Evolutionary conservation across 2,113 vertebrate species (phyloP), one percentile per base, ranked within the genome.

Genomic region (Chionis minor): DNA sequence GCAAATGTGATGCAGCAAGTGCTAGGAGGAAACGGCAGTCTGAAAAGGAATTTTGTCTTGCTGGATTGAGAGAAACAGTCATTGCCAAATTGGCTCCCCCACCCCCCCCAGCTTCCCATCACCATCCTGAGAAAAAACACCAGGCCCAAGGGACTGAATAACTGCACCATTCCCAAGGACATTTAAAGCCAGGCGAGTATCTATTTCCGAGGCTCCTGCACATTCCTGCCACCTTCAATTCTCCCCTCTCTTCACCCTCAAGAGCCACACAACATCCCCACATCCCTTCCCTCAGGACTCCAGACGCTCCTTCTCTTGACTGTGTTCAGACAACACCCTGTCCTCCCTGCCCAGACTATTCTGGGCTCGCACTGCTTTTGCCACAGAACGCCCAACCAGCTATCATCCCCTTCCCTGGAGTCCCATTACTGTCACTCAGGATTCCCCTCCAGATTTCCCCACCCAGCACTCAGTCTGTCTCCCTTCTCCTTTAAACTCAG

Each of bases 341-440:
- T 80, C 59, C 59, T 94, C 90, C 56, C 42, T 5, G 82, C 88
- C 88, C 92, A 90, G 79, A 84, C 81, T 96, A 92, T 96, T 97
- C 94, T 71, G 80, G 88, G 93, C 87, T 86, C 40, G 49, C 4
- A 0, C 51, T 82, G 82, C 59, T 59, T 83, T 74, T 93, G 74
- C 94, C 88, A 90, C 85, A 82, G 72, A 89, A 87, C 6, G 9
- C 86, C 94, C 92, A 94, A 88, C 77, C 63, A 82, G 86, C 91
- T 80, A 86, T 92, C 87, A 78, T 82, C 16, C 30, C 56, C 69
- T 82, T 74, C 69, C 94, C 97, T 52, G 59, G 73, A 86, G 83
- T 94, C 92, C 92, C 96, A 97, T 84, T 97, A 97, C 93, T 97
- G 96, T 93, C 97, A 97, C 54, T 81, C 84, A 66, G 81, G 83